These are phyloP conservation scores for Marmota monax DNA, from an alignment of 2,113 vertebrate genomes.

Conservation along the genomic window DNA sequence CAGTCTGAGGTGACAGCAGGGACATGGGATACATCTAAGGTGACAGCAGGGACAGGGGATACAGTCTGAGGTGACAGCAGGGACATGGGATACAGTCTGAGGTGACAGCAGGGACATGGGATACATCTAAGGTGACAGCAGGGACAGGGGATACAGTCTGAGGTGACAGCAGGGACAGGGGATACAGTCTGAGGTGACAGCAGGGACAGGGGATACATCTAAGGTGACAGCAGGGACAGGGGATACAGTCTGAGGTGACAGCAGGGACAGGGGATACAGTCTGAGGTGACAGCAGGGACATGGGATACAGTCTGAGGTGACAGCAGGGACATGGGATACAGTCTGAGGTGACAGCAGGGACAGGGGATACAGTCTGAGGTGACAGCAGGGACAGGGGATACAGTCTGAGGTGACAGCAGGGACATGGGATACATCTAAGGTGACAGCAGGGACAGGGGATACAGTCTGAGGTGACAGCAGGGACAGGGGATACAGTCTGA, in stretches of 20 bases:
- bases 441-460: background rate
- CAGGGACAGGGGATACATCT: conserved; percentile 1
- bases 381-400: background rate
- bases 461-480: background rate
- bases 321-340: background rate
- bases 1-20: background rate
- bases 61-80: too few species aligned
- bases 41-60: conserved; percentile 11
- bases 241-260: too few species aligned
- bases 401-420: background rate
- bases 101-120: conserved; percentile 1
- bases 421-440: background rate
- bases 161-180: conserved; percentile 7
- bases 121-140: too few species aligned
- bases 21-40: background rate
- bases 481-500: background rate
- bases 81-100: background rate
- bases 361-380: too few species aligned
- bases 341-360: background rate
- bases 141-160: background rate
- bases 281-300: background rate
- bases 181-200: too few species aligned
- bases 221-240: background rate
- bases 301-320: too few species aligned
- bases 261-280: too few species aligned